A percentile compares a stretch with the other conserved stretches of the same genome.
Conservation (phyloP, 2,797 vertebrate genomes). For the Sebastiscus tertius region DNA sequence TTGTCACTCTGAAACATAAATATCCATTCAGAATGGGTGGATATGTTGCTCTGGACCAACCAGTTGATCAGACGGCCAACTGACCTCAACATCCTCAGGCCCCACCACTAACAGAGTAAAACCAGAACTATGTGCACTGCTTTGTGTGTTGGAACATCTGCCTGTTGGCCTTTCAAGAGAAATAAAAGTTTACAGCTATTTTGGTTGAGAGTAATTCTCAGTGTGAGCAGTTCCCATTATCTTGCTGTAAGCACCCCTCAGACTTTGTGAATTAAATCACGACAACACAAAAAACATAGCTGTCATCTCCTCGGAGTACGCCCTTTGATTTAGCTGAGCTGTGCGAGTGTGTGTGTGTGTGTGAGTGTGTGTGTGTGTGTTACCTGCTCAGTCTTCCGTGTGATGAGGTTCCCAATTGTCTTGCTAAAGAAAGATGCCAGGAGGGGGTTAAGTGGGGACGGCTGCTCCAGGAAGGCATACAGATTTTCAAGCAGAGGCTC, state of each 20-base stretch:
- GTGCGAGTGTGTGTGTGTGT: neutral
- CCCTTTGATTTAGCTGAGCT: constrained; percentile 21
- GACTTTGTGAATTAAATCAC: constrained; percentile 19
- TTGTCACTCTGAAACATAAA: neutral
- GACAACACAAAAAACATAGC: constrained; percentile 9
- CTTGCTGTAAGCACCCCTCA: neutral
- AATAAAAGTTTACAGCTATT: constrained; percentile 13
- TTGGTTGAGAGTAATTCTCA: neutral
- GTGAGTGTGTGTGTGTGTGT: neutral
- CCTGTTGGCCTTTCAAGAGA: constrained; percentile 6
- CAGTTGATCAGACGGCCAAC: neutral
- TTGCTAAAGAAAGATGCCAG: constrained; percentile 99
- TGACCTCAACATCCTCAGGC: neutral
- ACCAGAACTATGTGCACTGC: neutral
- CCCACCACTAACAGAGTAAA: neutral
- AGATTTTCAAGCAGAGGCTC: constrained; percentile 90
- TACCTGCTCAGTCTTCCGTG: constrained; percentile 97
- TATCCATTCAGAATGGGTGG: neutral
- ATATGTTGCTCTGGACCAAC: neutral
- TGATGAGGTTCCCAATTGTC: constrained; percentile 95
- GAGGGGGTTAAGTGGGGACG: constrained; percentile 94
- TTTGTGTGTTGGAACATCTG: neutral
- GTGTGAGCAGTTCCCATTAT: constrained; percentile 2
- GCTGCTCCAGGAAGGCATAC: constrained; percentile 91
- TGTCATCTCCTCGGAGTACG: neutral